Evolutionary conservation across 2,113 vertebrate genomes (phyloP).

Genomic region (Ammospiza caudacuta): DNA sequence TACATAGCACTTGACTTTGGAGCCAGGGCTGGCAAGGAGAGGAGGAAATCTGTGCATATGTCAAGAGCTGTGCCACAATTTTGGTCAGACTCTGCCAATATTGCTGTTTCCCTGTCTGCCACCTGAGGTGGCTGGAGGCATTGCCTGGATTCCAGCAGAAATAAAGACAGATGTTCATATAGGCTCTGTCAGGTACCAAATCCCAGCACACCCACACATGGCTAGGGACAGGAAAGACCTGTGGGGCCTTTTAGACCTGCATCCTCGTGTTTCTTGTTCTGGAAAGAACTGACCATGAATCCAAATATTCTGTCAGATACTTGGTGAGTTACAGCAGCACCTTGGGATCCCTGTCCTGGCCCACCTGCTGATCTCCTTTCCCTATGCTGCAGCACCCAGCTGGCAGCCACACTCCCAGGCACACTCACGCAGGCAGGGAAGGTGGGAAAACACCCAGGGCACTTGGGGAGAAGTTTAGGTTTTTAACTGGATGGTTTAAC

Average conservation of each 20-base stretch:
- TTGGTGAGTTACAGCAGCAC: fast-evolving
- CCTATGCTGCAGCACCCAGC: fast-evolving
- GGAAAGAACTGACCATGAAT: neutral
- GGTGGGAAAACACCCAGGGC: fast-evolving
- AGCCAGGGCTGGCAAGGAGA: neutral
- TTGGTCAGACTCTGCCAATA: neutral
- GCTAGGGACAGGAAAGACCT: neutral
- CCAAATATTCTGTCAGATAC: neutral
- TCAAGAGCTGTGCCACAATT: neutral
- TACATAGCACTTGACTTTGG: neutral
- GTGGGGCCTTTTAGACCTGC: neutral
- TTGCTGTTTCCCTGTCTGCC: neutral
- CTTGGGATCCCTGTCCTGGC: fast-evolving
- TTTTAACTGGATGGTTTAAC: neutral
- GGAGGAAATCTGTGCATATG: neutral
- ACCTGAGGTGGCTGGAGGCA: neutral
- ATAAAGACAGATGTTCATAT: neutral
- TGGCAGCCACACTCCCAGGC: fast-evolving
- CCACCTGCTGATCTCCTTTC: neutral
- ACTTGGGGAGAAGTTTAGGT: neutral
- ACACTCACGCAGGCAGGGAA: neutral
- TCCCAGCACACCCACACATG: neutral
- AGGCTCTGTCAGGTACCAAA: neutral
- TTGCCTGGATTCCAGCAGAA: neutral
- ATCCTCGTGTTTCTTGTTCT: neutral